Evolutionary conservation across 2,797 vertebrate genomes (phyloP).

Genomic region (Alfaro cultratus): DNA sequence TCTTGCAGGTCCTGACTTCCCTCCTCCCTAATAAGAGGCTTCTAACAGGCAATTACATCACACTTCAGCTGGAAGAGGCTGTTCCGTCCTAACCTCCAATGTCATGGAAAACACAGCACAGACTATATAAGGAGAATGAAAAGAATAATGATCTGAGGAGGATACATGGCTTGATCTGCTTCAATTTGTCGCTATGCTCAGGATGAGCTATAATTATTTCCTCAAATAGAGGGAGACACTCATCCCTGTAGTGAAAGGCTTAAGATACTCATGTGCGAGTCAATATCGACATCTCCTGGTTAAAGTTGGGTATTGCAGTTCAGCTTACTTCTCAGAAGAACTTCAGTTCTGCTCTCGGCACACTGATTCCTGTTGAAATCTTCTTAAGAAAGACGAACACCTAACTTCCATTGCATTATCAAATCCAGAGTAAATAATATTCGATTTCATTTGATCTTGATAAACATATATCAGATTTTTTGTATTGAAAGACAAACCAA

Average conservation of each 20-base stretch:
- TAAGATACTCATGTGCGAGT: slow-evolving; percentile 16
- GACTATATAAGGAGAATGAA: neutral
- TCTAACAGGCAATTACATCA: slow-evolving; percentile 64
- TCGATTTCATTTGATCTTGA: neutral
- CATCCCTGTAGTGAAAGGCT: neutral
- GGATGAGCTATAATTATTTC: neutral
- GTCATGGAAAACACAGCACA: slow-evolving; percentile 32
- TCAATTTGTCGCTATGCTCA: neutral
- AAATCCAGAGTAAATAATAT: neutral
- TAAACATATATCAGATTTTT: neutral
- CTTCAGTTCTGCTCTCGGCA: neutral
- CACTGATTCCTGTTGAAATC: neutral
- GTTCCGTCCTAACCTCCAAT: slow-evolving; percentile 42
- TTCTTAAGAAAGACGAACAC: neutral
- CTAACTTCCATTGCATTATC: neutral
- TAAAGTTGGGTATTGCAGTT: slow-evolving; percentile 35
- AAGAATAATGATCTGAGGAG: slow-evolving; percentile 4
- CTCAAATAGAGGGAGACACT: neutral
- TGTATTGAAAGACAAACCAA: slow-evolving; percentile 6
- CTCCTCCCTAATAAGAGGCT: slow-evolving; percentile 56
- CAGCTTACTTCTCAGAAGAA: neutral
- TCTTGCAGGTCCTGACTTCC: slow-evolving; percentile 51
- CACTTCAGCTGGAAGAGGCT: slow-evolving; percentile 42
- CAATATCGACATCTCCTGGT: slow-evolving; percentile 61
- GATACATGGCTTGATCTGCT: slow-evolving; percentile 15